Conservation (phyloP, 2,888 invertebrate species). For the Epistrophe eligans region DNA sequence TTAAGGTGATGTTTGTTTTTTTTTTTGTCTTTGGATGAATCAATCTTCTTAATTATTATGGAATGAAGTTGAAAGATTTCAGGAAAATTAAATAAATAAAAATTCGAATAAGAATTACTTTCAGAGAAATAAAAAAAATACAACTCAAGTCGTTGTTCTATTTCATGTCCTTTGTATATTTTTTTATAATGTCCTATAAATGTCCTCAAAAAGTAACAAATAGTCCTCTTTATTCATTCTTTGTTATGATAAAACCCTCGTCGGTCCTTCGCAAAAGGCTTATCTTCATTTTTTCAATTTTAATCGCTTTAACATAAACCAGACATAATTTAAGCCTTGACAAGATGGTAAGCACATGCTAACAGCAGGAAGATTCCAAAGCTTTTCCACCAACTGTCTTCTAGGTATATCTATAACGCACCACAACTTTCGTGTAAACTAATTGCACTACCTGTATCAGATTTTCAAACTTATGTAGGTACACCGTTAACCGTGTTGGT, state of each 20-base stretch:
- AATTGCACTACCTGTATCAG: constrained; percentile 61
- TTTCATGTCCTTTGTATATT: neutral
- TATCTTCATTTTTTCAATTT: constrained; percentile 32
- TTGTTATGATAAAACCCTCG: neutral
- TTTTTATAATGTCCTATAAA: neutral
- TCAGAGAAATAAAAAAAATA: neutral
- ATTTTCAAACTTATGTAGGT: constrained; percentile 20
- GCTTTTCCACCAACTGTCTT: neutral
- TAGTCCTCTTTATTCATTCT: constrained; percentile 35
- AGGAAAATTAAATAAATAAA: neutral
- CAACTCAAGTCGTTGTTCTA: neutral
- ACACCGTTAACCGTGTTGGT: constrained; percentile 31
- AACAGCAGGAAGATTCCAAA: neutral
- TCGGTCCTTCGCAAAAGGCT: neutral
- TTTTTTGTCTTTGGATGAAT: neutral
- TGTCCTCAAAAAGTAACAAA: constrained; percentile 29
- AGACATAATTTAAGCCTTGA: constrained; percentile 40
- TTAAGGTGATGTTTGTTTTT: neutral
- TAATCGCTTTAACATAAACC: constrained; percentile 39
- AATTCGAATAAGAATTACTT: neutral
- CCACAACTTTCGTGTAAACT: constrained; percentile 53
- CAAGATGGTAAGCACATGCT: constrained; percentile 29
- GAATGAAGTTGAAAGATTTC: neutral
- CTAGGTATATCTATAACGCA: neutral
- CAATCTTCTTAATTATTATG: neutral